phyloP scores from a whole-genome alignment of 1,140 invertebrate species.

The Drosophila jambulina region DNA sequence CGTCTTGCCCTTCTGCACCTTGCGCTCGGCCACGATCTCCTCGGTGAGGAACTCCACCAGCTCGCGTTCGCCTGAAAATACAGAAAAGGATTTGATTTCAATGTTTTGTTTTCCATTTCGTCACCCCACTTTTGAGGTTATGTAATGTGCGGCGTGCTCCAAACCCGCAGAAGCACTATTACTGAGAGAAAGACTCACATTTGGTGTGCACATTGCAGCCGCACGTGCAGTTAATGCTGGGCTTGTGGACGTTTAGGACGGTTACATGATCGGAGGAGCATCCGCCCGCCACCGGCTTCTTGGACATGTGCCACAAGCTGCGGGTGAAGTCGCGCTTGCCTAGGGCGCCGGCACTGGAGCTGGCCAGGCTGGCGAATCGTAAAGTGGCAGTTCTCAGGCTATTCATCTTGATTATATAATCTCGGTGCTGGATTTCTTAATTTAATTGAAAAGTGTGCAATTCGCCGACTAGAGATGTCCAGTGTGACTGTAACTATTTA shows the following conservation, averaged over 20 bases:
- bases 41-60: slow-evolving; percentile 94
- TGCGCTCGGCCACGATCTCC: slow-evolving; percentile 95
- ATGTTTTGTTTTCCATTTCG: slow-evolving; percentile 35
- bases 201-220: slow-evolving; percentile 89
- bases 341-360: slow-evolving; percentile 84
- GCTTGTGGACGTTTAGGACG: slow-evolving; percentile 80
- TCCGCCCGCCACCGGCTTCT: slow-evolving; percentile 67
- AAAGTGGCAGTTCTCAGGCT: slow-evolving; percentile 88
- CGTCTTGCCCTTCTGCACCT: slow-evolving; percentile 90
- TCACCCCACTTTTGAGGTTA: slow-evolving; percentile 71
- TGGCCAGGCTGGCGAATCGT: slow-evolving; percentile 86
- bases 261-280: slow-evolving; percentile 51
- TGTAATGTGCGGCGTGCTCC: slow-evolving; percentile 48
- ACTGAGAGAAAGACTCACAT: slow-evolving; percentile 86
- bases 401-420: slow-evolving; percentile 88
- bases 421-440: slow-evolving; percentile 17
- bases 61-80: slow-evolving; percentile 91
- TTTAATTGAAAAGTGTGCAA: slow-evolving; percentile 56
- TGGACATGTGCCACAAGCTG: slow-evolving; percentile 90
- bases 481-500: slow-evolving; percentile 12
- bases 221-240: slow-evolving; percentile 87
- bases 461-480: slow-evolving; percentile 12
- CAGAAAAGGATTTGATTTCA: slow-evolving; percentile 7
- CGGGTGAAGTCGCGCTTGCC: slow-evolving; percentile 88
- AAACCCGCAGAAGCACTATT: background rate